Evolutionary conservation across 1,140 invertebrate species (phyloP).

Genomic region (Tetragonula clypearis): DNA sequence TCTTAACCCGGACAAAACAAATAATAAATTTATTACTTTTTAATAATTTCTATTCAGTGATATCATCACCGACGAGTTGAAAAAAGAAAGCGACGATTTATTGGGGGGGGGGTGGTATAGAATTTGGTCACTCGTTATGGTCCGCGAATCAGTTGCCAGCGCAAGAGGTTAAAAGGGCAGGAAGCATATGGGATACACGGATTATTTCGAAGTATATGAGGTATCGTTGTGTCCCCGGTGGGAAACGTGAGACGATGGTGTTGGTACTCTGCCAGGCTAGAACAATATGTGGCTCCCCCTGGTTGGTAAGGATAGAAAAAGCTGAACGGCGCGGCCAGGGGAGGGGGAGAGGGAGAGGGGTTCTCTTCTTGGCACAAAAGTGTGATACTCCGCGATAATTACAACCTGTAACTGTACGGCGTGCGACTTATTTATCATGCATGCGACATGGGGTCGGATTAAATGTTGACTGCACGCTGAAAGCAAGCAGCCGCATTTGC

Average conservation of each 20-base stretch:
- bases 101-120: no score
- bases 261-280: slow-evolving; percentile 32
- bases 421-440: slow-evolving; percentile 12
- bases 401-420: slow-evolving; percentile 20
- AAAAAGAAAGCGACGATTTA: no score
- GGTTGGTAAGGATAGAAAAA: slow-evolving; percentile 17
- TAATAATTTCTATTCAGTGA: no score
- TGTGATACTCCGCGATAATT: slow-evolving; percentile 27
- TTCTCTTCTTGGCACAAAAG: slow-evolving; percentile 23
- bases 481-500: neutral
- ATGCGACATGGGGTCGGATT: neutral
- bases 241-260: slow-evolving; percentile 25
- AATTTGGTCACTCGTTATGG: no score
- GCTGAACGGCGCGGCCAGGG: no score
- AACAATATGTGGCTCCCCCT: neutral
- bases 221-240: slow-evolving; percentile 1
- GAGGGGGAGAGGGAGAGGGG: no score
- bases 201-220: slow-evolving; percentile 7
- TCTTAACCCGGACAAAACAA: no score
- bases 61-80: no score
- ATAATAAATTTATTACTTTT: no score
- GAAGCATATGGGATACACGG: neutral
- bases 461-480: neutral
- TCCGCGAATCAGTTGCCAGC: no score
- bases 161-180: slow-evolving; percentile 2